Evolutionary conservation across 2,113 vertebrate genomes (phyloP), one percentile per base, ranked within the genome.

Genomic region (Cryptotis parvus): DNA sequence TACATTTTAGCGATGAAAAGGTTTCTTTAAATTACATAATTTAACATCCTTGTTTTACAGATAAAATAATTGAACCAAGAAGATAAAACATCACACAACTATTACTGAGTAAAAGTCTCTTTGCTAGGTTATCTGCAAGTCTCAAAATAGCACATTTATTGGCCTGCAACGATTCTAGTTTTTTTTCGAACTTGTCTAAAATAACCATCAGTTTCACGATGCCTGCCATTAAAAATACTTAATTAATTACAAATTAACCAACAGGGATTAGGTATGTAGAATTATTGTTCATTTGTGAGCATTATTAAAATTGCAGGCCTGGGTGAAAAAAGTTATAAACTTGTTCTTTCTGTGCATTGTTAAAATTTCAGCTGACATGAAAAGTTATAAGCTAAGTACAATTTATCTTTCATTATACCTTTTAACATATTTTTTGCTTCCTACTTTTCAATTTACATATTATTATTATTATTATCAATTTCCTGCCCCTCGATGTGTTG

Each of bases 171-270:
- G 76, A 52, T 33, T 37, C 41, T 74, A 12, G 49, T 66, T 6
- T 20, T 88, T n/a, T 37, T 79, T 16, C 72, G 5, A 72, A 10
- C 27, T 86, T 10, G 2, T 76, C 69, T 86, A 79, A 90, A 92
- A 86, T 86, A 41, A 37, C 49, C 41, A 85, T 79, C 1, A 39
- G 41, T 45, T 58, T 90, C 55, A 70, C n/a, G 81, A 72, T 29
- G 22, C 7, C 43, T 94, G 18, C 27, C 33, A 88, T 27, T 73
- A 79, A 68, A 35, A 90, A 35, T 43, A 61, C 52, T 93, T 86
- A 8, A n/a, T n/a, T n/a, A n/a, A n/a, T n/a, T 24, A 65, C 68
- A 27, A 90, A 82, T 75, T 92, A 90, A 79, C 90, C 85, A 74
- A 26, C 33, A 90, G n/a, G 22, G n/a, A 65, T 79, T 88, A 52